Evolutionary conservation across 2,888 invertebrate genomes (phyloP), one percentile per base, ranked within the genome.

Genomic region (Sepioteuthis lessoniana): DNA sequence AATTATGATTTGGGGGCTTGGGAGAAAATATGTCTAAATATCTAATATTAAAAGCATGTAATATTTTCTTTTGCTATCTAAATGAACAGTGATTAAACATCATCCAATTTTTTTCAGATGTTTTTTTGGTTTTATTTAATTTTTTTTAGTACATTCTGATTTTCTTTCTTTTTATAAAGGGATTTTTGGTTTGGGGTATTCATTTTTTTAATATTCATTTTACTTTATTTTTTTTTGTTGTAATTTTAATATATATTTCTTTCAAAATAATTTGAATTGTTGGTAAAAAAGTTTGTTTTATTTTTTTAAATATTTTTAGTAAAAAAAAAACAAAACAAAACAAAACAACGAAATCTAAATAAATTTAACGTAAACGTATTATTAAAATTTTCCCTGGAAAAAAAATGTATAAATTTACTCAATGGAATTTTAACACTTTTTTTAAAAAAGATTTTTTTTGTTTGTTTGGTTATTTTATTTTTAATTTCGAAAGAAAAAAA

Each of bases 11-110:
- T n/a, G n/a, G 76, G n/a, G n/a, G 16, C 76, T 8, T 76, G 13
- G 76, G 76, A 76, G 76, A 76, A 76, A 76, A 76, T 76, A 76
- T n/a, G n/a, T n/a, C 76, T 76, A n/a, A 16, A n/a, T n/a, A 76
- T 16, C 76, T n/a, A 76, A 76, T 76, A 76, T 76, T n/a, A 76
- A 76, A 76, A 76, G n/a, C 31, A n/a, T 76, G 76, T 76, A 31
- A 76, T 76, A 31, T n/a, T 76, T 76, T 31, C 10, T n/a, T 10
- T 76, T 76, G 16, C 76, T 76, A 76, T n/a, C n/a, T 76, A 76
- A 76, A n/a, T n/a, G n/a, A n/a, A 76, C n/a, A n/a, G n/a, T n/a
- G n/a, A 76, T n/a, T 76, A 1, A n/a, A 76, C 76, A 76, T 76
- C 76, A 76, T 76, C 76, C 76, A 13, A 25, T 25, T 55, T 55